Evolutionary conservation across 2,888 invertebrate species (phyloP).

Genomic region (Drosophila anomalata): DNA sequence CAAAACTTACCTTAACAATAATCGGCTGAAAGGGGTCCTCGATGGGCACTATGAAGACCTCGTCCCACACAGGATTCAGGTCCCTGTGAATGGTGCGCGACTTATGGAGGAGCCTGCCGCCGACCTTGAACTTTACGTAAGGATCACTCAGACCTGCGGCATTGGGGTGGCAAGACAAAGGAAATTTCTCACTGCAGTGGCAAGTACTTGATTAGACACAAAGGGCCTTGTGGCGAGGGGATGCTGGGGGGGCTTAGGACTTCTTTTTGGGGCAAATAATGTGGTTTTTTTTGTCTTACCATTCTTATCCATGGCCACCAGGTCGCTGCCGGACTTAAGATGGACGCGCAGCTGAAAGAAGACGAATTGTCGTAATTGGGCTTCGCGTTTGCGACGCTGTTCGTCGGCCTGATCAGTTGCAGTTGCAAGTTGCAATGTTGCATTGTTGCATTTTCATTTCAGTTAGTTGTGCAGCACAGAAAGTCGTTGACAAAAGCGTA

Average conservation of each 20-base stretch:
- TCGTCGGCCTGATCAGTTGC: slow-evolving; percentile 86
- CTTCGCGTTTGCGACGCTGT: slow-evolving; percentile 88
- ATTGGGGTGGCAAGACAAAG: slow-evolving; percentile 7
- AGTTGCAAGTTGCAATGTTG: slow-evolving; percentile 18
- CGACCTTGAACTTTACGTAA: slow-evolving; percentile 97
- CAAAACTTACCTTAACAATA: slow-evolving; percentile 89
- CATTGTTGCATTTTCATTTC: slow-evolving; percentile 16
- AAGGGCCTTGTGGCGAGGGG: not conserved
- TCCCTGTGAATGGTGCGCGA: slow-evolving; percentile 97
- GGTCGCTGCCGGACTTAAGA: slow-evolving; percentile 93
- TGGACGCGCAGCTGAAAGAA: slow-evolving; percentile 96
- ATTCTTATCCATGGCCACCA: slow-evolving; percentile 97
- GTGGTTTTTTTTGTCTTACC: slow-evolving; percentile 85
- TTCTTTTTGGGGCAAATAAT: not conserved
- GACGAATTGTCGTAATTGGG: slow-evolving; percentile 91
- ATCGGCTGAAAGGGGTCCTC: slow-evolving; percentile 95
- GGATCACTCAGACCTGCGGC: slow-evolving; percentile 96
- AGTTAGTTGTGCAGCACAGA: slow-evolving; percentile 59
- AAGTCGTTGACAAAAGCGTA: slow-evolving; percentile 51
- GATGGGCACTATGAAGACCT: slow-evolving; percentile 95
- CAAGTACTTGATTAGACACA: slow-evolving; percentile 35
- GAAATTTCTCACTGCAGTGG: slow-evolving; percentile 29
- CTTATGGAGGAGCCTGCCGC: slow-evolving; percentile 94
- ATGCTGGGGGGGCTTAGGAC: not conserved
- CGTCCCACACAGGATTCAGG: slow-evolving; percentile 99